Conservation (phyloP, 2,113 vertebrate genomes). For the Eudyptes chrysolophus region DNA sequence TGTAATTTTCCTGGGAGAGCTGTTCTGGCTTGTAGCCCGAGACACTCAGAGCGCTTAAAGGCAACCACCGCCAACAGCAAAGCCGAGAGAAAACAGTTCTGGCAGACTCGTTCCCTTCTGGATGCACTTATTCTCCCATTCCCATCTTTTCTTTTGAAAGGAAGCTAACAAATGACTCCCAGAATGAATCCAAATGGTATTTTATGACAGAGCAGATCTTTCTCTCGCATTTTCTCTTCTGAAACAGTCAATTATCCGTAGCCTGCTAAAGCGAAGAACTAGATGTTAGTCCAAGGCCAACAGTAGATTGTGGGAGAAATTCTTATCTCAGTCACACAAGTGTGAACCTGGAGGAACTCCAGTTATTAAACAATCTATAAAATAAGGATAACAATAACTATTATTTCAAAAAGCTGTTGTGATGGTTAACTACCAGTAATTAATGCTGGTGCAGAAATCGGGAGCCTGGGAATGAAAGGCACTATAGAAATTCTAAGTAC, state of each 20-base stretch:
- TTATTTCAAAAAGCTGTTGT: background rate
- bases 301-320: background rate
- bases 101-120: background rate
- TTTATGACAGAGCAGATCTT: background rate
- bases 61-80: background rate
- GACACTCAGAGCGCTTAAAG: background rate
- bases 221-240: background rate
- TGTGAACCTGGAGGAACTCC: background rate
- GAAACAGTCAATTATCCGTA: background rate
- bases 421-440: background rate
- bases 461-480: background rate
- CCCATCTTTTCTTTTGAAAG: background rate
- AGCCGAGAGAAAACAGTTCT: background rate
- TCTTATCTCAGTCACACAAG: constrained; percentile 10
- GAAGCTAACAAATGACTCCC: background rate
- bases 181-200: background rate
- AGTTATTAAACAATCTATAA: constrained; percentile 25
- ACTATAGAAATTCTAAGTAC: background rate
- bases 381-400: constrained; percentile 18
- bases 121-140: background rate
- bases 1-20: background rate
- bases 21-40: background rate
- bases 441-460: background rate
- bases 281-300: background rate
- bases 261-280: background rate